Percentiles rank a stretch among this genome's conserved stretches.
Conservation (phyloP, 2,797 vertebrate species). For the Buphagus erythrorhynchus region DNA sequence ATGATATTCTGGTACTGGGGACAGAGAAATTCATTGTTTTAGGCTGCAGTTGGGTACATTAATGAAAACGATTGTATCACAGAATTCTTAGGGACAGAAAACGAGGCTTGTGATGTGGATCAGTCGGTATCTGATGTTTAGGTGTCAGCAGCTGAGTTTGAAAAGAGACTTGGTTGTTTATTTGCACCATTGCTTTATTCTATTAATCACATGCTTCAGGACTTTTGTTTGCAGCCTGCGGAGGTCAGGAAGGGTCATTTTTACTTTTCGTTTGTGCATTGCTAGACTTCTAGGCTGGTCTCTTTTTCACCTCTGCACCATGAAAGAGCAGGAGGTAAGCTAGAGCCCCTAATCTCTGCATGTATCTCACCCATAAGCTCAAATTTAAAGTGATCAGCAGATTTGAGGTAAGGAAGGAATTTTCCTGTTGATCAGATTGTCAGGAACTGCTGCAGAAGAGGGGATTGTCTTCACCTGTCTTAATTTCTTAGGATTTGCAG, state of each 20-base stretch:
- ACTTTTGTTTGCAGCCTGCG: constrained; percentile 33
- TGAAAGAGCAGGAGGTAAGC: constrained; percentile 2
- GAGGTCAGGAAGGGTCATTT: constrained; percentile 65
- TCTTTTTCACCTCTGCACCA: constrained; percentile 17
- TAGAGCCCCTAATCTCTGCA: background rate
- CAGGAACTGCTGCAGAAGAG: background rate
- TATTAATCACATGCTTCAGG: constrained; percentile 65
- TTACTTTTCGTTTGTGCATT: constrained; percentile 42
- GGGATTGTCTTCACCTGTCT: background rate
- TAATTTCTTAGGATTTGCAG: background rate
- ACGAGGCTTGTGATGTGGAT: constrained; percentile 66
- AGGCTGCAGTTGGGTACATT: background rate
- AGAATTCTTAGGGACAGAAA: constrained; percentile 58
- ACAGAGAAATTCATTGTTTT: background rate
- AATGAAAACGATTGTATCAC: background rate
- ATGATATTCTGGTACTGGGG: background rate
- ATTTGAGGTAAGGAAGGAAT: background rate
- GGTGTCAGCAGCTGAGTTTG: constrained; percentile 69
- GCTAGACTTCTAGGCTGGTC: constrained; percentile 48
- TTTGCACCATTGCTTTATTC: constrained; percentile 63
- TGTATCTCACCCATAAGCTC: background rate
- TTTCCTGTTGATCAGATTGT: background rate
- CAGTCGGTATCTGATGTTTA: constrained; percentile 64
- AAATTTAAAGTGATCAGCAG: background rate
- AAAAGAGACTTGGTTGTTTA: constrained; percentile 68